Evolutionary conservation across 2,113 vertebrate genomes (phyloP).

Genomic region (Ammospiza caudacuta): DNA sequence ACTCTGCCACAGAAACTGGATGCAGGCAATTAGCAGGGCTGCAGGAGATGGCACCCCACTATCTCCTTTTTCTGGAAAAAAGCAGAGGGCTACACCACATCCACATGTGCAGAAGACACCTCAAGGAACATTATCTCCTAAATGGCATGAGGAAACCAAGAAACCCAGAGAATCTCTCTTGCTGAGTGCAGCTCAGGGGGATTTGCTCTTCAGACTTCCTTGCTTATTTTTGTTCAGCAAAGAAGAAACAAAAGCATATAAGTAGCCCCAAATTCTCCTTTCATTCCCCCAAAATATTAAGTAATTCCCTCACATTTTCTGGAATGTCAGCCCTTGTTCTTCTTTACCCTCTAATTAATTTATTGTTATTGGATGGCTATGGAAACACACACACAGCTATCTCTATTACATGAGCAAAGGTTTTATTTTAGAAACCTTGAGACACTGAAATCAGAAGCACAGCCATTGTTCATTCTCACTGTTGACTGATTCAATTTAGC

Average conservation of each 20-base stretch:
- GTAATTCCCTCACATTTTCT: neutral
- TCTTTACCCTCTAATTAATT: neutral
- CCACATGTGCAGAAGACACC: neutral
- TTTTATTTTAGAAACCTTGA: neutral
- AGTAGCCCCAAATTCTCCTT: neutral
- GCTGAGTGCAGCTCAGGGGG: neutral
- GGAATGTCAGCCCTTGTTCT: neutral
- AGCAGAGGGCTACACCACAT: neutral
- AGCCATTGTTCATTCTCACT: neutral
- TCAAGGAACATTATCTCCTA: neutral
- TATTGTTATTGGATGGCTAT: neutral
- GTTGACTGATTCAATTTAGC: neutral
- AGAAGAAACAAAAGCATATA: neutral
- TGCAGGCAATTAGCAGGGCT: neutral
- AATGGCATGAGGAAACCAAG: neutral
- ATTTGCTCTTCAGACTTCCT: neutral
- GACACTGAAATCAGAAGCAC: neutral
- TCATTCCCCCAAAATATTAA: neutral
- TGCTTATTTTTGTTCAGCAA: neutral
- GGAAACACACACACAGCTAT: neutral
- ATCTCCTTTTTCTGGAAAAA: neutral
- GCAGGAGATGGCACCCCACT: neutral
- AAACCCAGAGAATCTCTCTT: neutral
- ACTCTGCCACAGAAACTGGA: fast-evolving
- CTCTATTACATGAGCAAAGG: neutral